phyloP scores from a whole-genome alignment of 2,113 vertebrate genomes.

The Syngnathoides biaculeatus region DNA sequence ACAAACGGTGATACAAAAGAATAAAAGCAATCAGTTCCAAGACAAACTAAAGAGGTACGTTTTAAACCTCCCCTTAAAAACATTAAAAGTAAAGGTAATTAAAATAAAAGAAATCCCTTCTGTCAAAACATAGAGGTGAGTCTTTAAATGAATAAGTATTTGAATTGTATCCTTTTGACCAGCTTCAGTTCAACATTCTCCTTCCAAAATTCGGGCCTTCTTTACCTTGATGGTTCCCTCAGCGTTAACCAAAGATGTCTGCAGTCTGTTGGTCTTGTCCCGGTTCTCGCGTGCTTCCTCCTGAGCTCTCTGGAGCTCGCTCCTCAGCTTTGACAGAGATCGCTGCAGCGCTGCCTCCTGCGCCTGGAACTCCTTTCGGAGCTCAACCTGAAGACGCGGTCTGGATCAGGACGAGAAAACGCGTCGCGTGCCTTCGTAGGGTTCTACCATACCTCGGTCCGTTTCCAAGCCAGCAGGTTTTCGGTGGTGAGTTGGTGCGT shows the following conservation, averaged over 20 bases:
- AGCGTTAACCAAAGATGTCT: slow-evolving; percentile 82
- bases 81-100: too few relatives aligned
- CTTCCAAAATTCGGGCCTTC: background rate
- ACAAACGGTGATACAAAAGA: too few relatives aligned
- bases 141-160: background rate
- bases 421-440: too few relatives aligned
- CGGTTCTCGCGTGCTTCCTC: slow-evolving; percentile 86
- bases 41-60: too few relatives aligned
- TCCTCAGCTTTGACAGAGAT: slow-evolving; percentile 75
- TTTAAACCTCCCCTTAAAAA: too few relatives aligned
- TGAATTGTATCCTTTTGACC: background rate
- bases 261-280: slow-evolving; percentile 91
- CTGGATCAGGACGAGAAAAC: background rate
- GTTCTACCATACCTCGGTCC: slow-evolving; percentile 77
- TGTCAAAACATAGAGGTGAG: too few relatives aligned
- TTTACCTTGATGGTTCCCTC: slow-evolving; percentile 87
- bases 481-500: slow-evolving; percentile 93
- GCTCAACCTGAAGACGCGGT: slow-evolving; percentile 68
- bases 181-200: background rate
- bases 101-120: too few relatives aligned
- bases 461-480: slow-evolving; percentile 89
- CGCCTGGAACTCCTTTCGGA: slow-evolving; percentile 91
- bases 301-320: slow-evolving; percentile 83
- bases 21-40: too few relatives aligned
- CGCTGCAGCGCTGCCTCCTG: slow-evolving; percentile 88